Base-by-base conservation (phyloP, 2,888 invertebrate species). In the Chironomus riparius region DNA sequence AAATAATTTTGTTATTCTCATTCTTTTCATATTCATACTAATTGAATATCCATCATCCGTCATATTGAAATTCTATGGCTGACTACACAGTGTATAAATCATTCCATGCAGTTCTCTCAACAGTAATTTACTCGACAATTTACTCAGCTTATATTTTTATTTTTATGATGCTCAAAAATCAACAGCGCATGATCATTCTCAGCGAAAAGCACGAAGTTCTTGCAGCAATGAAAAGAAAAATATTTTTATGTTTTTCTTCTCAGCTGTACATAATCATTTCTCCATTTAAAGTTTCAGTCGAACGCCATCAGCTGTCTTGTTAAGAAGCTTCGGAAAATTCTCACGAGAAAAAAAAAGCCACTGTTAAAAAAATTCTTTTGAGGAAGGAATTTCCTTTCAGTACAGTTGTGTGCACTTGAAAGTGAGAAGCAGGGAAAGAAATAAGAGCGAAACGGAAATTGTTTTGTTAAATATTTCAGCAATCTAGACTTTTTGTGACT, bases 281-380 rank as follows among this genome's bases (percentile, higher is more conserved):
- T 65, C 65, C 65, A 68, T 68, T 38, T 68, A 38, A 68, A 68
- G 13, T 62, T 65, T 74, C 15, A 74, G 74, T 74, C 74, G 38
- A 38, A 24, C 38, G 24, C 68, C 74, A 74, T 74, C 74, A 74
- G 74, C 68, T 74, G 74, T 62, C 74, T 74, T 48, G 68, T 65
- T 3, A 74, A 48, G 74, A 74, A 65, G 65, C 13, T n/a, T 38
- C 38, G 38, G 38, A 38, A 38, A 38, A 38, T 15, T 56, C 56
- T 56, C n/a, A 15, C 56, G 18, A 56, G 56, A 18, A 56, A 2
- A n/a, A 15, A 56, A 15, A 2, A 2, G n/a, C 4, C 21, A 21
- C 22, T 65, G 4, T 56, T n/a, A n/a, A n/a, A n/a, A 15, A 15
- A 15, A 18, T 56, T 56, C 38, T 56, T 56, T 56, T 15, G n/a